A percentile compares a stretch with the other conserved stretches of the same genome.
These are phyloP conservation scores for Macrotrachela quadricornifera DNA, from an alignment of 1,140 invertebrate genomes.

Conservation along the genomic window DNA sequence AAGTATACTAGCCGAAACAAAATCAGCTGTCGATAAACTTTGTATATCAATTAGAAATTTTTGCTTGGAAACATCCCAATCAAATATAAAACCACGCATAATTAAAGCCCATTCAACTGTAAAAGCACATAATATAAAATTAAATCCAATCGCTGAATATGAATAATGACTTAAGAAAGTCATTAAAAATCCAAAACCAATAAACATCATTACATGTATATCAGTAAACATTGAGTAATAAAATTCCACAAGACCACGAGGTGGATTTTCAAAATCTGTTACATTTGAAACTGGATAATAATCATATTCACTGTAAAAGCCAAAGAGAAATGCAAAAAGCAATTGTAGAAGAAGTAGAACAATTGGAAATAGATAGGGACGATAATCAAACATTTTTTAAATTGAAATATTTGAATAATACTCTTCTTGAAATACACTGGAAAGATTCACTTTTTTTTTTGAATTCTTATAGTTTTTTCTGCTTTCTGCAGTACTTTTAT, in stretches of 20 bases:
- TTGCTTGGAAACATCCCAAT: neutral
- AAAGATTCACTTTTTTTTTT: too few species aligned
- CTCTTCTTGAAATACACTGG: too few species aligned
- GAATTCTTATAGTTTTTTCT: too few species aligned
- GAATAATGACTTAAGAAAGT: conserved; percentile 69
- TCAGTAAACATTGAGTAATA: too few species aligned
- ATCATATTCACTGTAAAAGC: too few species aligned
- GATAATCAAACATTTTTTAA: too few species aligned
- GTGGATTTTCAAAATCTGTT: conserved; percentile 60
- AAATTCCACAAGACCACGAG: conserved; percentile 46
- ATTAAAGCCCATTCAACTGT: conserved; percentile 24
- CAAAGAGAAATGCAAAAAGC: too few species aligned
- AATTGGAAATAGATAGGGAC: too few species aligned
- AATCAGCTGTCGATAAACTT: conserved; percentile 58
- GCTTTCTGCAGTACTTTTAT: too few species aligned
- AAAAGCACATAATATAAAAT: conserved; percentile 45
- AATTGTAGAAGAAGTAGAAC: too few species aligned
- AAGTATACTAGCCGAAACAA: conserved; percentile 62
- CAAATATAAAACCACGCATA: conserved; percentile 13
- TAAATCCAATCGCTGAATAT: conserved; percentile 64
- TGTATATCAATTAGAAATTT: conserved; percentile 5
- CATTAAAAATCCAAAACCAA: conserved; percentile 81
- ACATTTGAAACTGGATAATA: neutral
- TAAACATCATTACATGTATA: conserved; percentile 43
- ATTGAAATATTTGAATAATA: too few species aligned